Conservation (phyloP, 2,113 vertebrate genomes). For the Hippoglossus stenolepis region DNA sequence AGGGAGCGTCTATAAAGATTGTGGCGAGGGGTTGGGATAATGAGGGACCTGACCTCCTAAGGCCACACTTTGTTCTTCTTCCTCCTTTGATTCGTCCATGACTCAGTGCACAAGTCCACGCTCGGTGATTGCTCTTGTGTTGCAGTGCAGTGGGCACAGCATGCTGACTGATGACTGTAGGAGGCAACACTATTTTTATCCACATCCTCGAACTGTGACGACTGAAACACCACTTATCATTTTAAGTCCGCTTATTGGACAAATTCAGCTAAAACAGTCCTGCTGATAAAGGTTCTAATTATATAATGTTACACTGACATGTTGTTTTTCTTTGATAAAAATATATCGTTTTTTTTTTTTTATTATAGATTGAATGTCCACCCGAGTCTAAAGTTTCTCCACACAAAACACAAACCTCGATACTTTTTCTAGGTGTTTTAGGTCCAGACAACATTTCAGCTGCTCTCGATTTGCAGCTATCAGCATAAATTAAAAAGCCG, state of each 20-base stretch:
- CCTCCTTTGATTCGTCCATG: neutral
- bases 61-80: neutral
- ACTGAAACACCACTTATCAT: neutral
- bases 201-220: neutral
- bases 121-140: neutral
- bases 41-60: neutral
- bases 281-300: too few species aligned
- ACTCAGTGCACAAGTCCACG: neutral
- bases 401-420: too few species aligned
- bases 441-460: too few species aligned
- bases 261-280: too few species aligned
- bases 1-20: neutral
- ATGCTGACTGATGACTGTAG: slow-evolving; percentile 2
- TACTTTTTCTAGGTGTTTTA: too few species aligned
- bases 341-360: too few species aligned
- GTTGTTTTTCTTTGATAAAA: too few species aligned
- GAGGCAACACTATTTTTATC: slow-evolving; percentile 21
- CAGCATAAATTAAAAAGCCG: too few species aligned
- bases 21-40: neutral
- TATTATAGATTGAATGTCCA: too few species aligned
- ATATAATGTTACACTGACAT: too few species aligned
- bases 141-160: slow-evolving; percentile 10
- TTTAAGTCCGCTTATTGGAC: neutral
- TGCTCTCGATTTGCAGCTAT: too few species aligned
- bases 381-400: too few species aligned